phyloP scores from a whole-genome alignment of 2,113 vertebrate genomes.

The Notiomystis cincta region DNA sequence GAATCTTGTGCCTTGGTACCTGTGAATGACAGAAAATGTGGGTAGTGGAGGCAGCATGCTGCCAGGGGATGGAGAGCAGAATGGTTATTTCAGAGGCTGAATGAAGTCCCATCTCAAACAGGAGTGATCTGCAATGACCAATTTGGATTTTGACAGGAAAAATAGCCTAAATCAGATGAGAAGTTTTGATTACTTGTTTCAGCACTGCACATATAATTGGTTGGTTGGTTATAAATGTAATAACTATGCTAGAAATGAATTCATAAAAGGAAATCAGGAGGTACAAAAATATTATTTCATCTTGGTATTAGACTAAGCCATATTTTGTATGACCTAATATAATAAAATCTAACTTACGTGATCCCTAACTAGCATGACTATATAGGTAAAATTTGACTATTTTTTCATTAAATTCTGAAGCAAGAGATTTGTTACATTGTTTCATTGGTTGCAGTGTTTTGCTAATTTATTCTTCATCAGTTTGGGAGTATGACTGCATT shows the following conservation, averaged over 20 bases:
- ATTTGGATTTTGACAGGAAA: not conserved
- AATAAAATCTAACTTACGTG: not conserved
- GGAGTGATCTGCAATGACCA: not conserved
- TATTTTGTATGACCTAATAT: not conserved
- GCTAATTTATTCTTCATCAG: not conserved
- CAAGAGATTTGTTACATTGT: not conserved
- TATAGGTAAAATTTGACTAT: not conserved
- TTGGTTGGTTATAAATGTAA: not conserved
- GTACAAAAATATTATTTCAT: not conserved
- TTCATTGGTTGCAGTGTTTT: not conserved
- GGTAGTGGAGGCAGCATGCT: not conserved
- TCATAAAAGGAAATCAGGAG: not conserved
- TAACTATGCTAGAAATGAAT: not conserved
- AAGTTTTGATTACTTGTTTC: not conserved
- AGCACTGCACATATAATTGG: not conserved
- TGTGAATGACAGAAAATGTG: not conserved
- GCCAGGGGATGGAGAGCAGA: not conserved
- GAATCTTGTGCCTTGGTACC: not conserved
- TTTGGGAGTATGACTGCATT: not conserved
- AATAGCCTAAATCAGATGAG: not conserved
- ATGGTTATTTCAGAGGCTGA: not conserved
- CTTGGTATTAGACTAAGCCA: not conserved
- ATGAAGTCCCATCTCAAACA: not conserved
- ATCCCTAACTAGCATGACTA: not conserved
- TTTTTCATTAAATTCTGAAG: not conserved